Base-by-base conservation (phyloP, 2,888 invertebrate species). In the Andrena bucephala region DNA sequence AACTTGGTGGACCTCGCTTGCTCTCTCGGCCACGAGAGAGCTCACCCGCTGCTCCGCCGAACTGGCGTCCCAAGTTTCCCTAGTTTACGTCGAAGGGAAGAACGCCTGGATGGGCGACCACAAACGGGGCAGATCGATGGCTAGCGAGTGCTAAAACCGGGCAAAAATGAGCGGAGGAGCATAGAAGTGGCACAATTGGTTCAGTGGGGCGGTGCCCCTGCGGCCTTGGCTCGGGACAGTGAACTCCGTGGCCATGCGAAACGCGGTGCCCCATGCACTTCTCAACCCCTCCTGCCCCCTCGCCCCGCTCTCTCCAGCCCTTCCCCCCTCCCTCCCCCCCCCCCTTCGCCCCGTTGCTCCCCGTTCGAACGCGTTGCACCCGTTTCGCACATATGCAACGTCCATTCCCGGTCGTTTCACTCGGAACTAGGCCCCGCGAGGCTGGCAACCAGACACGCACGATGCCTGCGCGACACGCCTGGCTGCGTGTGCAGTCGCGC, bases 141-240 rank as follows among this genome's bases (percentile, higher is more conserved):
- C 85, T 86, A 85, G 85, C 84, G 87, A 87, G 86, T 87, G 88
- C 87, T 88, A 87, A 89, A 90, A 89, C 77, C 74, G 63, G 68
- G 83, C 74, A 87, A 87, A 85, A 87, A 88, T 86, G 86, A 87
- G 83, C 80, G 77, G 84, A 85, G 75, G 79, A 84, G 85, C 83
- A 90, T 88, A 90, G 89, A 90, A 90, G 89, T 90, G 89, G 90
- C 90, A 92, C 93, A 94, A 94, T 94, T 94, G 93, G 94, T 93
- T 94, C 94, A 94, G 92, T 94, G 93, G 94, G 93, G 92, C 93
- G 94, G 93, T 94, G 91, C 92, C 92, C 92, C 90, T 86, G 88
- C 91, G 93, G 91, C 94, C 94, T 93, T 94, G 93, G 91, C 90
- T 89, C 88, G 91, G 93, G 91, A 92, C 93, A 92, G 88, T 93